These are phyloP conservation scores for Sericinus montela DNA, from an alignment of 2,888 invertebrate species.

Conservation along the genomic window DNA sequence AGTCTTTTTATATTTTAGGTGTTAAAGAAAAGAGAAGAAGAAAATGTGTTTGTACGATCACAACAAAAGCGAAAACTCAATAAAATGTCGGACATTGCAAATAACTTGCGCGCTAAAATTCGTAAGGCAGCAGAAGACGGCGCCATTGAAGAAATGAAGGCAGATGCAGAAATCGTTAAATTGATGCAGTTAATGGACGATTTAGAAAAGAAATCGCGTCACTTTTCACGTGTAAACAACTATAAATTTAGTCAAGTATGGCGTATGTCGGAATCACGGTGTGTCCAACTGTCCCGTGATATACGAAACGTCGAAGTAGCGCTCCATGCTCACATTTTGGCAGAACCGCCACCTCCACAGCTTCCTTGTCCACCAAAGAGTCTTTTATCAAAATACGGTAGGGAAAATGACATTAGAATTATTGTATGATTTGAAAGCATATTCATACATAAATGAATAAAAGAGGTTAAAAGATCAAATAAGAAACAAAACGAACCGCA, in stretches of 20 bases:
- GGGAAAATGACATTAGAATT: neutral
- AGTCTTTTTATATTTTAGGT: constrained; percentile 73
- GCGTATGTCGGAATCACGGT: constrained; percentile 59
- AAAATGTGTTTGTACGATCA: constrained; percentile 88
- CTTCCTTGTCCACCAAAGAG: constrained; percentile 51
- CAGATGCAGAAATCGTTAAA: constrained; percentile 84
- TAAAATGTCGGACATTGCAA: constrained; percentile 86
- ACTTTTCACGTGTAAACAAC: constrained; percentile 82
- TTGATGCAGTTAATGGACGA: constrained; percentile 83
- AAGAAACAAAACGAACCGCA: too few species aligned
- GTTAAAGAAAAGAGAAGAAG: constrained; percentile 91
- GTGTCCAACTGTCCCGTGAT: constrained; percentile 40
- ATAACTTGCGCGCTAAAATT: constrained; percentile 82
- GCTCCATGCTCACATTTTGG: constrained; percentile 63
- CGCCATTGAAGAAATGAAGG: constrained; percentile 81
- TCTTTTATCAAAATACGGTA: constrained; percentile 53
- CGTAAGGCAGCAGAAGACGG: constrained; percentile 82
- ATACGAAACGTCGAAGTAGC: constrained; percentile 58
- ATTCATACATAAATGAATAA: too few species aligned
- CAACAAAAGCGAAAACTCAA: constrained; percentile 88
- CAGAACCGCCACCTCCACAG: constrained; percentile 62
- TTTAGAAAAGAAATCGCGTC: constrained; percentile 83
- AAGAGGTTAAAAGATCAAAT: too few species aligned
- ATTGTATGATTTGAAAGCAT: too few species aligned
- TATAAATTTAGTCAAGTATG: constrained; percentile 78